A percentile compares a stretch with the other conserved stretches of the same genome.
phyloP scores from a whole-genome alignment of 92 coral and sea anemone genomes.

The Epizoanthus illoricatus region DNA sequence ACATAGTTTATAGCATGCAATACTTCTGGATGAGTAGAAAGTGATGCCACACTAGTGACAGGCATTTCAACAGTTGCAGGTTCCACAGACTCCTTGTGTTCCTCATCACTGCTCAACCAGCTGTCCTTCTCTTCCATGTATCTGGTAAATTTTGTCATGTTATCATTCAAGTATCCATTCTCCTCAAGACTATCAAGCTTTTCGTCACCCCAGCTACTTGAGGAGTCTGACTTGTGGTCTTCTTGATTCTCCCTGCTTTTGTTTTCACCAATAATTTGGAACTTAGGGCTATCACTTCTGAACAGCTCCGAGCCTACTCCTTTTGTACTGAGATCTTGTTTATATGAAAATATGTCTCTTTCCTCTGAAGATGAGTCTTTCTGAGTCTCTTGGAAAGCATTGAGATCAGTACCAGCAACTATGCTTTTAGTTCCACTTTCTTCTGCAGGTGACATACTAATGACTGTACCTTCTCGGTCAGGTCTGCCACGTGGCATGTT shows the following conservation, averaged over 20 bases:
- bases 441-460: neutral
- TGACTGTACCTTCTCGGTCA: neutral
- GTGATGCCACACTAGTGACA: neutral
- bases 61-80: slow-evolving; percentile 11
- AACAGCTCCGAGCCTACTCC: neutral
- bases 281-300: neutral
- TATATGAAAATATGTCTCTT: neutral
- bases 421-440: neutral
- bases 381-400: neutral
- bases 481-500: neutral
- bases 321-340: neutral
- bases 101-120: slow-evolving; percentile 81
- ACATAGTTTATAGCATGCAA: slow-evolving; percentile 29
- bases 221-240: neutral
- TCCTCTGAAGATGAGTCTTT: neutral
- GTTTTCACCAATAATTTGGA: neutral
- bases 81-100: slow-evolving; percentile 31
- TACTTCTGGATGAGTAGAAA: slow-evolving; percentile 36
- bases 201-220: slow-evolving; percentile 21
- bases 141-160: slow-evolving; percentile 16
- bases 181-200: slow-evolving; percentile 42
- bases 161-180: slow-evolving; percentile 20
- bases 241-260: neutral
- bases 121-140: slow-evolving; percentile 76
- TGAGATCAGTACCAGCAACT: neutral